Percentiles rank a stretch among this genome's conserved stretches.
Evolutionary conservation across 2,888 invertebrate genomes (phyloP).

Genomic region (Drosophila differens): DNA sequence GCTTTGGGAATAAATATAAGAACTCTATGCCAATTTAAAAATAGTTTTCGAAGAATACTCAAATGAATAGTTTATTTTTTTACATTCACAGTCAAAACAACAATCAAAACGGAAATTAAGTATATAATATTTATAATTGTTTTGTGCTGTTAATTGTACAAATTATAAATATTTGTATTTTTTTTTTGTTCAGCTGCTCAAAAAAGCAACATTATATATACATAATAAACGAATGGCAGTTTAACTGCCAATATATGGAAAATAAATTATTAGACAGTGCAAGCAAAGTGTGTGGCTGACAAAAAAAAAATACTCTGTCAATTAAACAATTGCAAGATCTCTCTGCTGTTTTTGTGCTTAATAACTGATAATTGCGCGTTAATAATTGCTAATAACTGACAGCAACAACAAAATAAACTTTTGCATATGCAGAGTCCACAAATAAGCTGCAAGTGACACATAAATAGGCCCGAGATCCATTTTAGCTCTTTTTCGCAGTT

Average conservation of each 20-base stretch:
- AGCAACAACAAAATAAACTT: constrained; percentile 27
- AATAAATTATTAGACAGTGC: constrained; percentile 46
- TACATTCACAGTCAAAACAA: neutral
- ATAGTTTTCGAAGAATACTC: too few relatives aligned
- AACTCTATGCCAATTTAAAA: constrained; percentile 8
- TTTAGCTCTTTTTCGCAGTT: constrained; percentile 32
- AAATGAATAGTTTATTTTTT: constrained; percentile 1
- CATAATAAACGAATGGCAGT: constrained; percentile 42
- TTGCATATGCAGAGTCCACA: constrained; percentile 21
- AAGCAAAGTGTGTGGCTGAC: neutral
- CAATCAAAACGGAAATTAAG: constrained; percentile 35
- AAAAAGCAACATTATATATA: neutral
- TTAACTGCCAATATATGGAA: constrained; percentile 31
- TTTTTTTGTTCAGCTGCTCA: neutral
- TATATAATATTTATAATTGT: constrained; percentile 32
- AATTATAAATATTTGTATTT: neutral
- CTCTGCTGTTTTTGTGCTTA: constrained; percentile 35
- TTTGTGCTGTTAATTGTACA: neutral
- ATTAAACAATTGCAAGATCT: constrained; percentile 51
- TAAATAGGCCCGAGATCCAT: constrained; percentile 57
- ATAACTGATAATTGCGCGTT: constrained; percentile 24
- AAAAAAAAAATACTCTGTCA: constrained; percentile 23
- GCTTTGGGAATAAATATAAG: neutral
- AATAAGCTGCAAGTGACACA: constrained; percentile 48
- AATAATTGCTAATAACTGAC: constrained; percentile 58